phyloP scores from a whole-genome alignment of 1,140 invertebrate genomes.

The Brachionus plicatilis region DNA sequence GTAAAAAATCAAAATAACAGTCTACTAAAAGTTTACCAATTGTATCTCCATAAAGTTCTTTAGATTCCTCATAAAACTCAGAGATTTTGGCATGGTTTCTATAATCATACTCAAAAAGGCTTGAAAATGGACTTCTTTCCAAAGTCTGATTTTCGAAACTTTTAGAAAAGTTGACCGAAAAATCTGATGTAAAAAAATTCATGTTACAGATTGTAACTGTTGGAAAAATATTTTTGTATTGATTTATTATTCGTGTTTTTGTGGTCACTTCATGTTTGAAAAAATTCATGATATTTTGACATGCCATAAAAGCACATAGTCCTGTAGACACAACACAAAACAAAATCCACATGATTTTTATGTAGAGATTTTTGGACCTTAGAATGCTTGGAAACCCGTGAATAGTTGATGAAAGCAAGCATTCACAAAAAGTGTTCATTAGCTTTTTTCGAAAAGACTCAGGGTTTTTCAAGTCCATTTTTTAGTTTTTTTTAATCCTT shows the following conservation, averaged over 20 bases:
- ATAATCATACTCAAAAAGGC: neutral
- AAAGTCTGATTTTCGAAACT: too few species aligned
- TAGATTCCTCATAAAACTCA: neutral
- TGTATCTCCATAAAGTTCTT: neutral
- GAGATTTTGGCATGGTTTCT: neutral
- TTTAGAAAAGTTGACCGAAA: too few species aligned
- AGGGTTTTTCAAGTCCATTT: too few species aligned
- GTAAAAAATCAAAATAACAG: neutral
- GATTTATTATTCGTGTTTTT: neutral
- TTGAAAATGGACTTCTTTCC: neutral
- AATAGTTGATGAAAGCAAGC: too few species aligned
- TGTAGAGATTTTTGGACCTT: neutral
- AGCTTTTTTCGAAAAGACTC: too few species aligned
- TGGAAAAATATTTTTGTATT: neutral
- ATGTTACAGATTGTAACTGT: neutral
- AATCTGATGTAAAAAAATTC: neutral
- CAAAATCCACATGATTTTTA: neutral
- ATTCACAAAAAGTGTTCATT: too few species aligned
- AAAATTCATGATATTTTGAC: neutral
- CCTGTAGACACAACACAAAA: neutral
- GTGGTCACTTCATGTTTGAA: neutral
- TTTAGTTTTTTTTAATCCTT: too few species aligned
- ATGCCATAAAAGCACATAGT: neutral
- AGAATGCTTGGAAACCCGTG: neutral
- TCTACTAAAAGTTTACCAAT: neutral